Base-by-base conservation (phyloP, 2,888 invertebrate genomes). In the Allygus modestus region DNA sequence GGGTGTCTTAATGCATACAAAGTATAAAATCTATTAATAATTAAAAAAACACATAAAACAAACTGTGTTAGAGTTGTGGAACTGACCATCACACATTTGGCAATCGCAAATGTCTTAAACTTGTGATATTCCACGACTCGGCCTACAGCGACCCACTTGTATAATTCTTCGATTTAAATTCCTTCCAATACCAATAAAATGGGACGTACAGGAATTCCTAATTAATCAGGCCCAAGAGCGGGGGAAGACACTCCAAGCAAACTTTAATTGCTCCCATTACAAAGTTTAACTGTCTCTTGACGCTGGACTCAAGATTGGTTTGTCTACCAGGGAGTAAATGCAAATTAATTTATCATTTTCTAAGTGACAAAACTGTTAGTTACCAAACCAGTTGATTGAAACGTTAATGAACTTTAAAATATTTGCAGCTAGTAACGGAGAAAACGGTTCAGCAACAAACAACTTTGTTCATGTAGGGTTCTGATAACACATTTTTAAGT, bases 191-290 rank as follows among this genome's bases (percentile, higher is more conserved):
- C 65, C 31, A 31, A 65, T 65, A 65, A 65, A 65, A 65, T 65
- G 15, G 65, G 65, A 65, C 65, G 65, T 31, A 65, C 65, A 65
- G 28, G 65, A 65, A 65, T 65, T 31, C 28, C 15, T 65, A 28
- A 65, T 65, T 65, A 65, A 65, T 65, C 65, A 65, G 65, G 26
- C 31, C 31, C 28, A 58, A 58, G 58, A 58, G 58, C 26, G 31
- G 65, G 65, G 65, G 65, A 65, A 65, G 65, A 65, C 65, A 65
- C 65, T 65, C 31, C 12, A 26, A 28, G 65, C 65, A 7, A 65
- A 65, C 28, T 65, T 65, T 65, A 65, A 65, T 65, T 65, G 65
- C 31, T 65, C 65, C 65, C 28, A 65, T 65, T 65, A 65, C 65
- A 65, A 65, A 65, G 65, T 65, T 65, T 65, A 65, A 65, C 65